Base-by-base conservation (phyloP, 2,113 vertebrate species). In the Oryctolagus cuniculus region DNA sequence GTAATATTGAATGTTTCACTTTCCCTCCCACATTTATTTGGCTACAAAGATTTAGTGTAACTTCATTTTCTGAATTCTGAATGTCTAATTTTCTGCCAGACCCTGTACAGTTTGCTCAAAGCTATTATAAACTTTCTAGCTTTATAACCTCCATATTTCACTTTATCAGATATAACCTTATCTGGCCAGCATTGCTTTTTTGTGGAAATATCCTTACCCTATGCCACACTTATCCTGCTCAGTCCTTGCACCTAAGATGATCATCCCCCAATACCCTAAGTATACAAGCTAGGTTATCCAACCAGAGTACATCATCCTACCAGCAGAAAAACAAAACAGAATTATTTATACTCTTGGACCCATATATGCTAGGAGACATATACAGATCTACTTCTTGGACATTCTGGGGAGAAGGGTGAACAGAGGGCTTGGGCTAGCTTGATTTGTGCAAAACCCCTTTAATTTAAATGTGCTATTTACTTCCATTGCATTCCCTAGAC, bases 121-220 rank as follows among this genome's bases (percentile, higher is more conserved):
- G 79, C 61, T 85, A 80, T 64, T 90, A 90, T 63, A 91, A 87
- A 93, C n/a, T 34, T 82, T 69, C 70, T 75, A 51, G 29, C 66
- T n/a, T 83, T 74, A 92, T 9, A 69, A 49, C 34, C 29, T 80
- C 36, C 73, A 77, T 82, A 53, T 2, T 51, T 29, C 49, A 66
- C 51, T 95, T 83, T 77, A 87, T 78, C 55, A 95, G 70, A 78
- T 77, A 94, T 44, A 66, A 36, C 19, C 44, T 96, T 66, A 91
- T 72, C 91, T 78, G 44, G 53, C 4, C 38, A 89, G 19, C 31
- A 81, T 67, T 44, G 78, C 85, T 31, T 64, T 83, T 89, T 25
- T 19, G 17, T 24, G 73, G 74, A 29, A 73, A 74, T 38, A 84
- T 21, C 24, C 24, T 53, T 44, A 53, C 16, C n/a, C 73, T 81